phyloP scores from a whole-genome alignment of 2,888 invertebrate genomes.

The Carterocephalus palaemon region DNA sequence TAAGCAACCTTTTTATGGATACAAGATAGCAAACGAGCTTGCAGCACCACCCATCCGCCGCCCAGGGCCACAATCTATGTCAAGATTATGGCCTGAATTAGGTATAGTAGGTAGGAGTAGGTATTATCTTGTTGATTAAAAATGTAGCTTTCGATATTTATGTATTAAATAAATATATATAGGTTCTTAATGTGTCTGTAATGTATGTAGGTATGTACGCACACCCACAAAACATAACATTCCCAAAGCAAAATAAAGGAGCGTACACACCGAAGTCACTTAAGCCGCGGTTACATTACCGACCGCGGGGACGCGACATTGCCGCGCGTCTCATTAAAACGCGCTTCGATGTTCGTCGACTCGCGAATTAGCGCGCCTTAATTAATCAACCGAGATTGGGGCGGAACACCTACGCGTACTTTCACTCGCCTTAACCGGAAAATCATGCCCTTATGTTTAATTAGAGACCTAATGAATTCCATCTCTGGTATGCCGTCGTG shows the following conservation, averaged over 20 bases:
- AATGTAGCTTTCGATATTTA: too few species aligned
- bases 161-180: too few species aligned
- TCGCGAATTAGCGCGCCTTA: conserved; percentile 41
- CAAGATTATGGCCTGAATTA: too few species aligned
- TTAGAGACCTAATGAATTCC: conserved; percentile 66
- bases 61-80: too few species aligned
- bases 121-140: too few species aligned
- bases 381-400: conserved; percentile 50
- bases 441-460: conserved; percentile 67
- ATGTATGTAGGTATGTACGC: too few species aligned
- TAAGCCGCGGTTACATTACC: conserved; percentile 8
- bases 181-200: too few species aligned
- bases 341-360: conserved; percentile 37
- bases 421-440: conserved; percentile 55
- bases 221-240: conserved; percentile 40
- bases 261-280: background rate
- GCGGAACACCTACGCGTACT: conserved; percentile 53
- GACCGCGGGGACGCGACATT: conserved; percentile 18
- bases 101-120: too few species aligned
- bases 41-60: too few species aligned
- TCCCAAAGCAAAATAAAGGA: background rate
- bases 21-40: too few species aligned
- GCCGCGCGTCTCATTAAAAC: conserved; percentile 44
- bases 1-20: too few species aligned
- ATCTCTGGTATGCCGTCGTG: conserved; percentile 48